Base-by-base conservation (phyloP, 2,113 vertebrate species). In the Austrofundulus limnaeus region DNA sequence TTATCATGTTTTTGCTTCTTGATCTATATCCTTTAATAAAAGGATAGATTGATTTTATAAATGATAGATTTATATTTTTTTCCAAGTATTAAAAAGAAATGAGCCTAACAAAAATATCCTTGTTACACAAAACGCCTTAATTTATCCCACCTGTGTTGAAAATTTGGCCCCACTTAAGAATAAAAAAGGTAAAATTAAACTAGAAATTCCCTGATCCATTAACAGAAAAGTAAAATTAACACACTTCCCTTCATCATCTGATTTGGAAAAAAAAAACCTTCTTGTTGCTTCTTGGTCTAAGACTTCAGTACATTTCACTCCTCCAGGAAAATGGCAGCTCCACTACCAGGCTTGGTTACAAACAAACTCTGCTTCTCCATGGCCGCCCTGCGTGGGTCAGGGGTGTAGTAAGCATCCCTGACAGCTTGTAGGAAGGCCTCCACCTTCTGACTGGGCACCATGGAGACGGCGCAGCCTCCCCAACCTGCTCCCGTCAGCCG, bases 401-500 rank as follows among this genome's bases (percentile, higher is more conserved):
- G 86, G 64, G 82, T 85, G 88, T 97, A 99, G 88, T 93, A 99
- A 4, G 91, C 82, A 66, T 93, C 81, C 28, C 91, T 89, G 20
- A 99, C 95, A 2, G 92, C 90, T 68, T 82, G 82, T 17, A 98
- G 88, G 86, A 99, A 99, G 61, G 78, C 47, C 38, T 92, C 81
- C 70, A 95, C 89, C 84, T 89, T 92, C 58, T 95, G 92, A 46
- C 61, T 80, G 46, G 95, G 94, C 58, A 99, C 96, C 92, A 99
- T 94, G 57, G 97, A 98, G 52, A 99, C 96, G 0, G 93, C 91
- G 80, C 97, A 99, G 85, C 97, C 97, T 16, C 97, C 97, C 97
- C 97, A 99, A 56, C 97, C 97, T 70, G 97, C 97, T 69, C 97
- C 97, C 19, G 97, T 99, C 72, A 99, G 90, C 56, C 97, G 94